Conservation (phyloP, 1,140 invertebrate species). For the Drosophila rhopaloa region DNA sequence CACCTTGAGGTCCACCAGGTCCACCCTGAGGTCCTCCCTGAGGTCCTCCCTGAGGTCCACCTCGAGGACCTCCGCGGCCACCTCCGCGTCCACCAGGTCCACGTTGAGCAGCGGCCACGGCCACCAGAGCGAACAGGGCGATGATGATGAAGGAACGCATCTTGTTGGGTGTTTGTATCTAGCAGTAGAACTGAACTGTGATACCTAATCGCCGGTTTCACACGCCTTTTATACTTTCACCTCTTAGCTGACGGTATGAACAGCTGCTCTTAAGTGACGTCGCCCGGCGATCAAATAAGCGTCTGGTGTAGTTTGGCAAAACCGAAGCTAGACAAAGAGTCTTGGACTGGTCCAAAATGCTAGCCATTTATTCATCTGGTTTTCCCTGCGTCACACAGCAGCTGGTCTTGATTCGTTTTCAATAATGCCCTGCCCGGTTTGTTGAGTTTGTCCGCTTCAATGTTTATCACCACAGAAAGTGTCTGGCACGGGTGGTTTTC, state of each 20-base stretch:
- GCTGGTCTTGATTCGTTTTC: constrained; percentile 46
- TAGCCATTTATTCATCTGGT: constrained; percentile 27
- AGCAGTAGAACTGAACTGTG: constrained; percentile 22
- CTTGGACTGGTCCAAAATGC: constrained; percentile 11
- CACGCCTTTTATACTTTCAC: constrained; percentile 36
- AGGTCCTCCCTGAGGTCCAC: neutral
- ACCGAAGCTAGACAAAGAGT: constrained; percentile 9
- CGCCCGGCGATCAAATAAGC: constrained; percentile 19
- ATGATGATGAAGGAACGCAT: constrained; percentile 37
- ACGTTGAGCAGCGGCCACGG: constrained; percentile 33
- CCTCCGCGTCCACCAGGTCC: neutral
- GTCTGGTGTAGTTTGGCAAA: constrained; percentile 18
- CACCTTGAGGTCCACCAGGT: constrained; percentile 4
- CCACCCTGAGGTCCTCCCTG: constrained; percentile 1
- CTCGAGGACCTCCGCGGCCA: no score
- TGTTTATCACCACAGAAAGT: constrained; percentile 28
- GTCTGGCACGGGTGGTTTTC: constrained; percentile 1
- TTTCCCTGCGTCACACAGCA: constrained; percentile 31
- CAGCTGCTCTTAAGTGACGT: constrained; percentile 12
- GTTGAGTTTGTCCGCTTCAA: constrained; percentile 17
- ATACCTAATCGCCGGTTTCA: neutral
- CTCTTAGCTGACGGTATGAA: neutral
- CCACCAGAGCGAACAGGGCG: constrained; percentile 29
- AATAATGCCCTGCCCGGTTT: constrained; percentile 2
- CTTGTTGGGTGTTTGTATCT: constrained; percentile 3